Percentiles rank a stretch among this genome's conserved stretches.
phyloP scores from a whole-genome alignment of 2,113 vertebrate species.

The Nerophis lumbriciformis region DNA sequence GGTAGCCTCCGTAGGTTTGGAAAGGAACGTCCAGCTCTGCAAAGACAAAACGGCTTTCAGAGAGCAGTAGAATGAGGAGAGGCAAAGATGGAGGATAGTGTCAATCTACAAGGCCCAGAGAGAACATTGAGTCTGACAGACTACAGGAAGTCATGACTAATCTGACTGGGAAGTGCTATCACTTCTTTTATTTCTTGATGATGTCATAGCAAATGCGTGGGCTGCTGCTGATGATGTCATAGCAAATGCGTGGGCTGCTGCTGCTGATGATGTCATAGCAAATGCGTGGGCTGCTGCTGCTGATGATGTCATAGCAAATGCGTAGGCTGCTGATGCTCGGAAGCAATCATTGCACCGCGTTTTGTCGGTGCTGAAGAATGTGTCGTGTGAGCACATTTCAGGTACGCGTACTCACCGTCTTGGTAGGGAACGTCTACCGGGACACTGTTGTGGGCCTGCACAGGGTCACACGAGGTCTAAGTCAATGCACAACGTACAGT shows the following conservation, averaged over 20 bases:
- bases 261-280: not conserved
- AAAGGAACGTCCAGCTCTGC: slow-evolving; percentile 57
- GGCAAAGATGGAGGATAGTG: not conserved
- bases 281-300: not conserved
- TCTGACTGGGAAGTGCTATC: not conserved
- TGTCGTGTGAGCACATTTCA: slow-evolving; percentile 45
- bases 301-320: not conserved
- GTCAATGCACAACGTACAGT: not conserved
- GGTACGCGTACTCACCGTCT: slow-evolving; percentile 62
- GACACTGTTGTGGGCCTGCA: slow-evolving; percentile 60
- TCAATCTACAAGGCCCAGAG: not conserved
- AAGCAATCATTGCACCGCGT: not conserved
- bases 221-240: not conserved
- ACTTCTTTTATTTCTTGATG: not conserved
- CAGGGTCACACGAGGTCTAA: slow-evolving; percentile 21
- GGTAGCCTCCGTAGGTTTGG: slow-evolving; percentile 12
- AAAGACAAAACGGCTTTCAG: slow-evolving; percentile 28
- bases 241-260: not conserved
- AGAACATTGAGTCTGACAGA: not conserved
- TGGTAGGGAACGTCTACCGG: slow-evolving; percentile 41
- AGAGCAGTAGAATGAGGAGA: not conserved
- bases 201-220: not conserved
- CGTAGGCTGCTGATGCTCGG: no score
- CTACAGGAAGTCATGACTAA: not conserved
- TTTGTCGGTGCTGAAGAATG: slow-evolving; percentile 35